These are phyloP conservation scores for Mastomys natalensis DNA, from an alignment of 2,113 vertebrate species.

Conservation along the genomic window DNA sequence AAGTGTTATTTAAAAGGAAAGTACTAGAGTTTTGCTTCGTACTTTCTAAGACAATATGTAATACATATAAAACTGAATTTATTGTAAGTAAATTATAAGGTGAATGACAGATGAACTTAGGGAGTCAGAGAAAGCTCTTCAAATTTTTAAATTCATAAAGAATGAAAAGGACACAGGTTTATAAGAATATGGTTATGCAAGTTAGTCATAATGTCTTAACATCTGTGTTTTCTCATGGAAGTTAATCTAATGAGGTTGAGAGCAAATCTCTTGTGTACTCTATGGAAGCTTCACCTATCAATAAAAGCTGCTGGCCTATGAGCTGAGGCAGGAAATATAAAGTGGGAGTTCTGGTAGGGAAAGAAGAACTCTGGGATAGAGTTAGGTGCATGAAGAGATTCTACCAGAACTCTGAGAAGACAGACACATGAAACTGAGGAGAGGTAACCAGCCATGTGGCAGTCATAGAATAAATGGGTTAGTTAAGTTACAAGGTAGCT, in stretches of 20 bases:
- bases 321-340: no score
- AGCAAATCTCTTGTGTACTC: no score
- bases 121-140: background rate
- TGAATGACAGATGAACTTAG: background rate
- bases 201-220: background rate
- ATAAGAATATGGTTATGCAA: background rate
- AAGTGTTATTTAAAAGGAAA: constrained; percentile 40
- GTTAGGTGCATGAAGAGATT: no score
- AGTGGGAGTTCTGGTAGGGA: no score
- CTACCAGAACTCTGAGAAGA: no score
- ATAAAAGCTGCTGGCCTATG: no score
- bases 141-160: background rate
- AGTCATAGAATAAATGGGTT: no score
- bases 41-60: background rate
- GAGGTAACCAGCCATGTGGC: no score
- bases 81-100: background rate
- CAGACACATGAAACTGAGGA: no score
- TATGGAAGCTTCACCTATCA: no score
- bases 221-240: background rate
- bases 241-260: background rate
- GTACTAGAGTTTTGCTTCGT: background rate
- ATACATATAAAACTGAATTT: background rate
- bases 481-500: no score
- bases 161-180: background rate
- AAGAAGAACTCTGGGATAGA: no score